Percentiles rank a stretch among this genome's conserved stretches.
These are phyloP conservation scores for Gymnocypris eckloni DNA, from an alignment of 2,797 vertebrate genomes.

Conservation along the genomic window DNA sequence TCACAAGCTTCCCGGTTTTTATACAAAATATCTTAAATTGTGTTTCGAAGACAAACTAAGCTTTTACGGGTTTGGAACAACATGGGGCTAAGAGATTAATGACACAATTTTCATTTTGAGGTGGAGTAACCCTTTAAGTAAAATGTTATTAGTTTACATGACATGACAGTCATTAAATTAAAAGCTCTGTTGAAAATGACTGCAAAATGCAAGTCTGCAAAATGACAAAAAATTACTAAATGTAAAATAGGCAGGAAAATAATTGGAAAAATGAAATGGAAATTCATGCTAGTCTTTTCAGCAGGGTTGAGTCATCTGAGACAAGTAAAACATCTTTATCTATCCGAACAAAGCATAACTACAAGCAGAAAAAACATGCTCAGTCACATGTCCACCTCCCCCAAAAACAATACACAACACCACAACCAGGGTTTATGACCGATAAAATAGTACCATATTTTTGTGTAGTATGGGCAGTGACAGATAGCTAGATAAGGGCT, in stretches of 20 bases:
- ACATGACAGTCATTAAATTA: no score
- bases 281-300: conserved; percentile 4
- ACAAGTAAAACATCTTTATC: conserved; percentile 2
- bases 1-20: no score
- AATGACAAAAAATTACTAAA: no score
- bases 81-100: no score
- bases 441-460: conserved; percentile 27
- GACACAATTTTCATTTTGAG: no score
- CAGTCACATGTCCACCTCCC: background rate
- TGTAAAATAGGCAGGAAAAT: background rate
- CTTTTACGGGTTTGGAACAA: no score
- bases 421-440: conserved; percentile 8
- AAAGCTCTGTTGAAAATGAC: no score
- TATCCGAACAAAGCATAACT: background rate
- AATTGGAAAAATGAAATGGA: background rate
- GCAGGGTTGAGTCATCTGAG: background rate
- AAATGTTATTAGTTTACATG: no score
- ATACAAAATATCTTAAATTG: no score
- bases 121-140: no score
- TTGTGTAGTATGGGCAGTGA: conserved; percentile 36
- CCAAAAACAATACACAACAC: conserved; percentile 4
- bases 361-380: background rate
- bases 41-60: no score
- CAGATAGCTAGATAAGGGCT: conserved; percentile 26
- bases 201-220: no score